These are phyloP conservation scores for Indicator maculatus DNA, from an alignment of 2,113 vertebrate genomes.

Conservation along the genomic window DNA sequence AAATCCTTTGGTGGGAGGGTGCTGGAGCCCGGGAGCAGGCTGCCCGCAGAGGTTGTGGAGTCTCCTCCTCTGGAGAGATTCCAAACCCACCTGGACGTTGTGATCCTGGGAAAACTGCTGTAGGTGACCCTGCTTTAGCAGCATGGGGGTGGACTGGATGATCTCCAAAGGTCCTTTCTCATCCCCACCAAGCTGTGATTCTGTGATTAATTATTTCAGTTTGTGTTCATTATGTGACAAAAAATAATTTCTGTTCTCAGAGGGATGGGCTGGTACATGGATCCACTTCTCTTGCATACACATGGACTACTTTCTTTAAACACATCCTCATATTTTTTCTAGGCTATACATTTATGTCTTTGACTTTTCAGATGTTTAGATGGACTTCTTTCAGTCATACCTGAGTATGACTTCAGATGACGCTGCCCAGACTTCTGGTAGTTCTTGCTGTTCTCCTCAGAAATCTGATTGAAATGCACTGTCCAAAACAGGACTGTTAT, in stretches of 20 bases:
- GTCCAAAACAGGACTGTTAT: not conserved
- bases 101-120: no score
- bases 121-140: no score
- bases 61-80: no score
- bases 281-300: not conserved
- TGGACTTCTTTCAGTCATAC: not conserved
- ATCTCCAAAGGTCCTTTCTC: no score
- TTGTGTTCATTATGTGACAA: not conserved
- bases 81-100: no score
- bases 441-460: not conserved
- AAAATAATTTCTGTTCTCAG: not conserved
- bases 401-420: not conserved
- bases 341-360: not conserved
- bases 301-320: not conserved
- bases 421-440: not conserved
- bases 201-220: not conserved
- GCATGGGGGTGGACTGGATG: no score
- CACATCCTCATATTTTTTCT: not conserved
- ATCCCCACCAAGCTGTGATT: no score
- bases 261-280: not conserved
- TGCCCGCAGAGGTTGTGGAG: no score
- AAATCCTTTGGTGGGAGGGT: no score
- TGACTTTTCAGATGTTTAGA: not conserved
- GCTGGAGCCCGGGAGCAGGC: no score
- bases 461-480: not conserved